phyloP scores from a whole-genome alignment of 2,797 vertebrate genomes.

The Rhinoraja longicauda region DNA sequence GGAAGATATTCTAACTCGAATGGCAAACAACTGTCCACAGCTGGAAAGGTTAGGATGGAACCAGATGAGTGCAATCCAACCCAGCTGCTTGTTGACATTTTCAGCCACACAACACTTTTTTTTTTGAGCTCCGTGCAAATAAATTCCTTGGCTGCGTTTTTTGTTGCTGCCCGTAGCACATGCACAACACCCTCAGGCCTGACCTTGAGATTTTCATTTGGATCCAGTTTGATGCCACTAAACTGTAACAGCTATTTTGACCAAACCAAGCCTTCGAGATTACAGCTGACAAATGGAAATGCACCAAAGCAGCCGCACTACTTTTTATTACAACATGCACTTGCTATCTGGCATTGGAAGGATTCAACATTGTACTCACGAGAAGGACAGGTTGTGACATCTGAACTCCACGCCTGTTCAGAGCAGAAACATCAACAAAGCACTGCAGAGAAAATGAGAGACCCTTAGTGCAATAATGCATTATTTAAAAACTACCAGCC shows the following conservation, averaged over 20 bases:
- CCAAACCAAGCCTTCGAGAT: neutral
- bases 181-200: neutral
- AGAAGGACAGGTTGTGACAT: neutral
- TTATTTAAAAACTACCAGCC: neutral
- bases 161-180: neutral
- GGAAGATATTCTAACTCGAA: no score
- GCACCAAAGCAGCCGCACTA: neutral
- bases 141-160: no score
- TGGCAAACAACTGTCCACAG: no score
- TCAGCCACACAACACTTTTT: no score
- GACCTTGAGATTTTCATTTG: neutral
- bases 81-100: no score
- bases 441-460: neutral
- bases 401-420: neutral
- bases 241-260: neutral
- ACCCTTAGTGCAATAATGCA: neutral
- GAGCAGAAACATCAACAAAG: neutral
- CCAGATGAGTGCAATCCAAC: no score
- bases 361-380: neutral
- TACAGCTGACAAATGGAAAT: no score
- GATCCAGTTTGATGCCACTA: neutral
- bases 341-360: neutral
- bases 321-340: neutral
- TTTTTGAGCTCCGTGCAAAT: no score
- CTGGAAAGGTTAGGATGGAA: no score